Conservation (phyloP, 2,797 vertebrate species). For the Coreius guichenoti region DNA sequence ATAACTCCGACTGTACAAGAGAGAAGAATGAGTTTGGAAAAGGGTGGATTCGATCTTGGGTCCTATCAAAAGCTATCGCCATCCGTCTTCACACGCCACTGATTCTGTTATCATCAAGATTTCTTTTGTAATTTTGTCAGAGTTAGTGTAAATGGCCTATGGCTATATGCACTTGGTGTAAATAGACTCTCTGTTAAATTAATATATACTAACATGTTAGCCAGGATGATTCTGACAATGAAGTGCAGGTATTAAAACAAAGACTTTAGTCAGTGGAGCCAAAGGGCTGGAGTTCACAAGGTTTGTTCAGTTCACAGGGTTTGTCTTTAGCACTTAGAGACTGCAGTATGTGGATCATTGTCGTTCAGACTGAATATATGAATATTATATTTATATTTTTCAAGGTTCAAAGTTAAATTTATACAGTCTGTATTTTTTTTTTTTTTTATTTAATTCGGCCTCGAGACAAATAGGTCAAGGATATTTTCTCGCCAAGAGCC, state of each 20-base stretch:
- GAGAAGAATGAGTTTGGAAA: too few relatives aligned
- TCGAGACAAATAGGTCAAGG: neutral
- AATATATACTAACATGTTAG: neutral
- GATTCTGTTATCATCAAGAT: too few relatives aligned
- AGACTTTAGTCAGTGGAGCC: conserved; percentile 15
- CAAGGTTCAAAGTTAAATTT: neutral
- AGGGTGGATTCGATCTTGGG: too few relatives aligned
- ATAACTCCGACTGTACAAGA: too few relatives aligned
- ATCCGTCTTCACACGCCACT: too few relatives aligned
- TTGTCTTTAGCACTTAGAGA: neutral
- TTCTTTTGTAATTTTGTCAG: too few relatives aligned
- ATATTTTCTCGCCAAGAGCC: neutral
- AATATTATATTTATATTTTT: neutral
- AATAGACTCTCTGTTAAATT: neutral
- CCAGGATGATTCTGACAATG: conserved; percentile 5
- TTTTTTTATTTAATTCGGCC: neutral
- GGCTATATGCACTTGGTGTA: too few relatives aligned
- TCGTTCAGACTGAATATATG: neutral
- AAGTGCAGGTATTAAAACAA: conserved; percentile 29
- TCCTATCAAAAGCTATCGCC: too few relatives aligned
- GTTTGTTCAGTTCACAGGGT: neutral
- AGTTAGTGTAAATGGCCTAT: too few relatives aligned
- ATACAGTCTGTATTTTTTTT: neutral
- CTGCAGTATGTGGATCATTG: conserved; percentile 2
- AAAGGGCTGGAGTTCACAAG: neutral